These are phyloP conservation scores for Cydia amplana DNA, from an alignment of 1,140 invertebrate genomes.

Conservation along the genomic window DNA sequence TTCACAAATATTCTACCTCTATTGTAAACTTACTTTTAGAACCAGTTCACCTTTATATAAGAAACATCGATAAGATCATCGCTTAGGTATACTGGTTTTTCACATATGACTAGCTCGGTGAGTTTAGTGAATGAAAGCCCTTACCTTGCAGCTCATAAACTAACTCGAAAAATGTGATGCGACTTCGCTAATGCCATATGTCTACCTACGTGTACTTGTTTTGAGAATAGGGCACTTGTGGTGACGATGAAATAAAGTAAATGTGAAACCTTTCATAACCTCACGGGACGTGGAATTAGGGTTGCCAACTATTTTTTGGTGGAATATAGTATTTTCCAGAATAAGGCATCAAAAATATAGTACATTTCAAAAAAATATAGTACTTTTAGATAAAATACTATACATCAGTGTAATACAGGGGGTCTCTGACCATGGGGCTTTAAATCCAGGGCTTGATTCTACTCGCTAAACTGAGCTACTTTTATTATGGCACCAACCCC, in stretches of 20 bases:
- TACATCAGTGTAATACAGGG: too few species aligned
- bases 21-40: neutral
- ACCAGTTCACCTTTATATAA: neutral
- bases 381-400: too few species aligned
- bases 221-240: neutral
- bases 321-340: too few species aligned
- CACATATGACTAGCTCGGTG: neutral
- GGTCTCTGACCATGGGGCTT: too few species aligned
- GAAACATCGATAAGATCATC: neutral
- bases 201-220: slow-evolving; percentile 4
- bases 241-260: slow-evolving; percentile 7
- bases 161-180: slow-evolving; percentile 46
- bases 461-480: too few species aligned
- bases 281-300: slow-evolving; percentile 23
- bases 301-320: too few species aligned
- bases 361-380: too few species aligned
- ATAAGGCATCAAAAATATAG: too few species aligned
- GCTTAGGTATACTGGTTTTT: neutral
- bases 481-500: too few species aligned
- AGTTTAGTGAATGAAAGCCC: neutral
- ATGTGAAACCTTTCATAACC: slow-evolving; percentile 1
- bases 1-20: neutral
- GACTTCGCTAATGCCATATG: slow-evolving; percentile 31
- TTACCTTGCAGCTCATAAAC: slow-evolving; percentile 45
- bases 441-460: too few species aligned